Evolutionary conservation across 1,140 invertebrate genomes (phyloP), one percentile per base, ranked within the genome.

Genomic region (Lepidurus apus): DNA sequence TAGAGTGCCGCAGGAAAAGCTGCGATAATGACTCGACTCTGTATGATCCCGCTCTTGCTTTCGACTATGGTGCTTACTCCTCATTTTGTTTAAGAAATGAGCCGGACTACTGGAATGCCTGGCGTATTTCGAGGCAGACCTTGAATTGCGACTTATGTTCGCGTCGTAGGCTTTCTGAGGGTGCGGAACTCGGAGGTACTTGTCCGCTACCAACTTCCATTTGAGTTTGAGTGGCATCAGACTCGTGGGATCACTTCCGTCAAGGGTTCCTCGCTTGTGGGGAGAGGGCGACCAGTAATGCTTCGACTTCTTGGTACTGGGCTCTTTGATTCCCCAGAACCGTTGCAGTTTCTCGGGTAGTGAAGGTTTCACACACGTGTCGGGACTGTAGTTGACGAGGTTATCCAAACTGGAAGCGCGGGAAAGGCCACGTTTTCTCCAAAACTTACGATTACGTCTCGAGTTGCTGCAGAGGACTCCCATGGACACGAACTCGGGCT

Each of bases 1-100:
- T 65, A 93, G 82, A 5, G 91, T 89, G 1, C 91, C 91, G 80
- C 92, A 93, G 0, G 91, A 93, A 82, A 93, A 92, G 82, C 91
- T 92, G 13, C 92, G 85, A 82, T 92, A 92, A 82, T 91, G 92
- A 13, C 92, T 85, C 65, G 91, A 82, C 84, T 91, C 90, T 26
- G 88, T 17, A 11, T 44, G 26, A 1, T 75, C 78, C 42, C 73
- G 10, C 4, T 13, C 42, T 42, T 21, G 43, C 44, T 77, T 77
- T 17, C 43, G 43, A 13, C 26, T 34, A 7, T 75, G 44, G 7
- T 21, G n/a, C 17, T 74, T 74, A 34, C 75, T 79, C 42, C 43
- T 74, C 73, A 65, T 65, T 65, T 65, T 65, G 53, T 17, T 21
- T 65, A 65, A 1, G 1, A 65, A 65, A 13, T 65, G 53, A 13